Conservation (phyloP, 2,888 invertebrate species). For the Dione vanillae region DNA sequence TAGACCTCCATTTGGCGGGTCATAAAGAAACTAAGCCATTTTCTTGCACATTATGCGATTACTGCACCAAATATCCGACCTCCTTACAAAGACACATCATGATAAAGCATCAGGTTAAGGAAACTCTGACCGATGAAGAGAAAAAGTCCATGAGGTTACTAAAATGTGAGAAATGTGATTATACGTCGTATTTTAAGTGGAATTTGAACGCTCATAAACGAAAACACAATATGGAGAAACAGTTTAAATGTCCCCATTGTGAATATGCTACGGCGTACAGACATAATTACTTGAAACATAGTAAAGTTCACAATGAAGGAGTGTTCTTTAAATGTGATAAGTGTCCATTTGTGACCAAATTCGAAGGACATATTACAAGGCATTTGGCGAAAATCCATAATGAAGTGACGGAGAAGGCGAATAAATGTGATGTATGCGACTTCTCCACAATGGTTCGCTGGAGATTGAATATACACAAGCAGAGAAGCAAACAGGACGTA, state of each 20-base stretch:
- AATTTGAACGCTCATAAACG: constrained; percentile 57
- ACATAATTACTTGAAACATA: constrained; percentile 52
- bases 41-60: constrained; percentile 57
- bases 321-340: constrained; percentile 61
- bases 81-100: constrained; percentile 59
- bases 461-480: constrained; percentile 65
- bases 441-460: constrained; percentile 64
- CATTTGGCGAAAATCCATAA: constrained; percentile 69
- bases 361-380: constrained; percentile 65
- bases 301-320: constrained; percentile 50
- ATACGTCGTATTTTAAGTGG: constrained; percentile 53
- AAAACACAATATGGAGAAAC: constrained; percentile 56
- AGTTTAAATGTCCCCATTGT: constrained; percentile 54
- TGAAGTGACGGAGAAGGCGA: constrained; percentile 60
- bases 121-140: constrained; percentile 39
- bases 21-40: constrained; percentile 58
- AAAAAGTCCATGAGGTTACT: constrained; percentile 37
- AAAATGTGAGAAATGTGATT: constrained; percentile 55
- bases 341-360: constrained; percentile 64
- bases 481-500: constrained; percentile 56
- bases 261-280: constrained; percentile 52
- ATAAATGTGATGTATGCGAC: constrained; percentile 63
- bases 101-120: constrained; percentile 56
- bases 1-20: constrained; percentile 56
- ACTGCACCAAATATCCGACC: constrained; percentile 61